phyloP scores from a whole-genome alignment of 2,888 invertebrate species.

The Drosophila helvetica region DNA sequence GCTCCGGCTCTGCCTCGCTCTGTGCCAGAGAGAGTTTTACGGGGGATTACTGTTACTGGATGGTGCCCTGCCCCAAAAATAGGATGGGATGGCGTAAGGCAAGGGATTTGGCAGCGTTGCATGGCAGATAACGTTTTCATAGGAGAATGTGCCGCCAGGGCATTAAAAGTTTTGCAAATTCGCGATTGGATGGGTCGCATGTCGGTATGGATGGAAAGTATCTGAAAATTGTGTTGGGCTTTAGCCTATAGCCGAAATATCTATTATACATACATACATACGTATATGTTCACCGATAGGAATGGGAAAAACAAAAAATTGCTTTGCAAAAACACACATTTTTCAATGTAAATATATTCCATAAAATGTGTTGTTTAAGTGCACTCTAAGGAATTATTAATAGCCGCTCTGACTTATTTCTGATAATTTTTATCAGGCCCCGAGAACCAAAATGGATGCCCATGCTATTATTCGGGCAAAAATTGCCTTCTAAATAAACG shows the following conservation, averaged over 20 bases:
- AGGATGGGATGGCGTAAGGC: too few relatives aligned
- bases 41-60: constrained; percentile 45
- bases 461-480: constrained; percentile 1
- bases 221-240: too few relatives aligned
- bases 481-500: constrained; percentile 38
- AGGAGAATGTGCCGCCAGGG: constrained; percentile 70
- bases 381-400: constrained; percentile 1
- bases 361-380: background rate
- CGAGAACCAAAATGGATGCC: constrained; percentile 19
- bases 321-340: constrained; percentile 9
- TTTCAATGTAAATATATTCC: background rate
- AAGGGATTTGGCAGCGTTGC: constrained; percentile 36
- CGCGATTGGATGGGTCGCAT: constrained; percentile 33
- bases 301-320: background rate
- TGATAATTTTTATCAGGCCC: constrained; percentile 30
- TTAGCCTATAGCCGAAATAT: too few relatives aligned
- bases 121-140: constrained; percentile 55
- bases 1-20: constrained; percentile 57
- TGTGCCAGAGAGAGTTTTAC: constrained; percentile 45
- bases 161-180: constrained; percentile 58
- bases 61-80: constrained; percentile 18
- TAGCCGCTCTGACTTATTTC: constrained; percentile 6
- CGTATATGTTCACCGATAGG: too few relatives aligned
- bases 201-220: background rate
- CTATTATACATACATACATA: too few relatives aligned